A percentile compares a stretch with the other conserved stretches of the same genome.
These are phyloP conservation scores for Arnoldichthys spilopterus DNA, from an alignment of 2,797 vertebrate genomes.

Conservation along the genomic window DNA sequence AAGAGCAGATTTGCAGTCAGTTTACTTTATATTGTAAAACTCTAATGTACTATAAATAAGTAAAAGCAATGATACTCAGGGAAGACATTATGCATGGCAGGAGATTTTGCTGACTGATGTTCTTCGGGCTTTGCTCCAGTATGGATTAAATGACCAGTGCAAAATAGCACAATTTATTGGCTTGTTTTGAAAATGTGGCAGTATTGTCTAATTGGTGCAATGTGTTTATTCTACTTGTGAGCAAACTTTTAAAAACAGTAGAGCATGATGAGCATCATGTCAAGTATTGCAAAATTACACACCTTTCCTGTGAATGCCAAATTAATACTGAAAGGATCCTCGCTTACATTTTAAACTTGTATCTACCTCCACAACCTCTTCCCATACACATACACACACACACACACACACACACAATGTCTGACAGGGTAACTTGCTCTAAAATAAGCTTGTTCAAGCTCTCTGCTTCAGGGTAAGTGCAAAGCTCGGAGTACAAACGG, in stretches of 20 bases:
- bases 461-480: slow-evolving; percentile 7
- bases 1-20: no score
- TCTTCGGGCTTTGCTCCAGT: no score
- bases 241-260: not conserved
- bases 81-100: no score
- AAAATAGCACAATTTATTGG: not conserved
- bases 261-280: not conserved
- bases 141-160: no score
- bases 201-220: not conserved
- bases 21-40: no score
- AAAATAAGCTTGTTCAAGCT: slow-evolving; percentile 11
- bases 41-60: no score
- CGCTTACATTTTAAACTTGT: not conserved
- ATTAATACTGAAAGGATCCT: no score
- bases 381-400: no score
- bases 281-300: no score
- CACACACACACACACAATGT: not conserved
- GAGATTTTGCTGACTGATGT: no score
- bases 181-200: not conserved
- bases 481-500: not conserved
- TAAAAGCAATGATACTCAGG: no score
- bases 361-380: not conserved
- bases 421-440: not conserved
- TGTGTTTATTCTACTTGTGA: not conserved
- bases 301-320: not conserved